A percentile compares a stretch with the other conserved stretches of the same genome.
Evolutionary conservation across 2,888 invertebrate genomes (phyloP).

Genomic region (Petrolisthes cinctipes): DNA sequence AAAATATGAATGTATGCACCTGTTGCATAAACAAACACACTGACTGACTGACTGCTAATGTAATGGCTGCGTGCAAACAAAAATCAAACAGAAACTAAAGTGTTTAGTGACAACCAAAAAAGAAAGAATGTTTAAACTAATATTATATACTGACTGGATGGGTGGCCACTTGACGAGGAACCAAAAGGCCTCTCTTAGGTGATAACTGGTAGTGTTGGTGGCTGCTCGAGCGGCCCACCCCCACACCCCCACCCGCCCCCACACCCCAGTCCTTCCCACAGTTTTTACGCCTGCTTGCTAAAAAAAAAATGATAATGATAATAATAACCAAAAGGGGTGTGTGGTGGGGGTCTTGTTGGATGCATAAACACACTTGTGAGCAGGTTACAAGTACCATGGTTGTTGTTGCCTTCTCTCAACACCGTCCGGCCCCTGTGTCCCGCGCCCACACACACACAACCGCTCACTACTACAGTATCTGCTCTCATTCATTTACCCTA

Average conservation of each 20-base stretch:
- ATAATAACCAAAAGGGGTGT: conserved; percentile 54
- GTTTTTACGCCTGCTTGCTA: neutral
- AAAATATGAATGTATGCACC: too few relatives aligned
- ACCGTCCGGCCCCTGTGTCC: conserved; percentile 33
- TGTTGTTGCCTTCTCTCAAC: conserved; percentile 40
- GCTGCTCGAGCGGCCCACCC: neutral
- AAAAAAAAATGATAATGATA: neutral
- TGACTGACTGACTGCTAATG: too few relatives aligned
- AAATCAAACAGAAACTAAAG: too few relatives aligned
- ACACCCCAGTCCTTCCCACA: neutral
- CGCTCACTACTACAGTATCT: conserved; percentile 19
- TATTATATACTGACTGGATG: neutral
- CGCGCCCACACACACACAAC: conserved; percentile 33
- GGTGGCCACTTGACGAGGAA: neutral
- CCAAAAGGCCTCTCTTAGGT: neutral
- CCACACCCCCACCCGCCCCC: neutral
- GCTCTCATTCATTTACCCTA: neutral
- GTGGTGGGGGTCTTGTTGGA: conserved; percentile 57
- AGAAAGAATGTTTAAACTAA: too few relatives aligned
- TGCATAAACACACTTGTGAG: conserved; percentile 57
- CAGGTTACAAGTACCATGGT: conserved; percentile 57
- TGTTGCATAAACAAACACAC: too few relatives aligned
- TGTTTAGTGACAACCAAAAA: too few relatives aligned
- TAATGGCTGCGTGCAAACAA: too few relatives aligned
- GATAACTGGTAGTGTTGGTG: conserved; percentile 18